Base-by-base conservation (phyloP, 2,797 vertebrate species). In the Acanthis flammea region DNA sequence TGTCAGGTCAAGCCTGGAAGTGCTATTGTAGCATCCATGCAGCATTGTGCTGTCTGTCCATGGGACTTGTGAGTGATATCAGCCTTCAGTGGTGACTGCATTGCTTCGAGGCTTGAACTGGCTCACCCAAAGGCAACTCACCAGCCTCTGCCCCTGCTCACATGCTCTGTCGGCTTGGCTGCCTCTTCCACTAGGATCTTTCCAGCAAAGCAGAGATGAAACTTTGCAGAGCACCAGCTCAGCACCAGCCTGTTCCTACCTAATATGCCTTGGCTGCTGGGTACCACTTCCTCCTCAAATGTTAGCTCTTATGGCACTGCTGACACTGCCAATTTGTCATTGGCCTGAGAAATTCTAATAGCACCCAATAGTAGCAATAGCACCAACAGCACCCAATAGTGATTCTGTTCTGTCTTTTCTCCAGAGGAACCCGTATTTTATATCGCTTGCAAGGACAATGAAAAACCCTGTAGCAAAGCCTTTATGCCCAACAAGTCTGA, bases 151-250 rank as follows among this genome's bases (percentile, higher is more conserved):
- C 4, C 44, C 21, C 30, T 71, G 31, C 4, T 15, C 10, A 23
- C 2, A 0, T 28, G 30, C 21, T 53, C 31, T 71, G 11, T n/a
- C 3, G 1, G 3, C 21, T 54, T 50, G 22, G 13, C 23, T 88
- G 45, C 39, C 55, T 47, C 58, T 67, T 60, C 53, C n/a, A 30
- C 23, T 4, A 60, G n/a, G 41, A 90, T 6, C 1, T 88, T 18
- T 35, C 35, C 47, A 78, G 6, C 9, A 47, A 73, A 62, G 23
- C 28, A 47, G 54, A 58, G 55, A 68, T 8, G 19, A n/a, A 51
- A 39, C 13, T 74, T 60, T 19, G 11, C 33, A 74, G 45, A 75
- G 22, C 25, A 55, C 19, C 27, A 48, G 7, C 31, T 75, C 65
- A 60, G 9, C 37, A 57, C 41, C 27, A 50, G 13, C 16, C 9